Percentiles rank a stretch among this genome's conserved stretches.
Evolutionary conservation across 2,797 vertebrate species (phyloP).

Genomic region (Anolis apletophallus): DNA sequence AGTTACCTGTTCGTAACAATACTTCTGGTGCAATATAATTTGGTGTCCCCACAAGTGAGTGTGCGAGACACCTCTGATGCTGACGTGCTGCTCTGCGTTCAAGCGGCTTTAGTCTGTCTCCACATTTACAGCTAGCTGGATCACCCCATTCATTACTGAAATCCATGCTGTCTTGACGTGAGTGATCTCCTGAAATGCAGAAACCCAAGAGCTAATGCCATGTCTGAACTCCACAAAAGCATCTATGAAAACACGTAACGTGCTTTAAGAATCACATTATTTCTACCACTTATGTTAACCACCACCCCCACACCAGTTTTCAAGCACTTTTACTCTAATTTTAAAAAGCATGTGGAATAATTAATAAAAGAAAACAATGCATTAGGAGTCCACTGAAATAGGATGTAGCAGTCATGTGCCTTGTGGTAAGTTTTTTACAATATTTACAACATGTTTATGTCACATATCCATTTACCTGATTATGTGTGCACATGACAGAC

Average conservation of each 20-base stretch:
- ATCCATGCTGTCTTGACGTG: slow-evolving; percentile 98
- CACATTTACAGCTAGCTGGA: slow-evolving; percentile 90
- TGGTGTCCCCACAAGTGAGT: slow-evolving; percentile 96
- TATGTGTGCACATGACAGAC: not conserved
- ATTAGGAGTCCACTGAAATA: not conserved
- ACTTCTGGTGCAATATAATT: slow-evolving; percentile 98
- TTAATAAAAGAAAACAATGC: not conserved
- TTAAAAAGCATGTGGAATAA: not conserved
- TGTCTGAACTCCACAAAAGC: fast-evolving
- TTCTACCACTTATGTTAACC: not conserved
- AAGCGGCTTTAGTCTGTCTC: slow-evolving; percentile 92
- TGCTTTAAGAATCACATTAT: not conserved
- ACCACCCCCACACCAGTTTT: not conserved
- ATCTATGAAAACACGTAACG: not conserved
- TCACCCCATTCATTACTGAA: slow-evolving; percentile 99
- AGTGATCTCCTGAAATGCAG: slow-evolving; percentile 87
- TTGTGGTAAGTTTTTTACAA: not conserved
- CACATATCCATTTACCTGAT: not conserved
- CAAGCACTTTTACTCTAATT: not conserved
- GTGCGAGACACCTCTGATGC: slow-evolving; percentile 95
- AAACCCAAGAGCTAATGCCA: not conserved
- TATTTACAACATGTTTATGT: not conserved
- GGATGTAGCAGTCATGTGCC: too few species aligned
- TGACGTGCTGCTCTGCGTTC: slow-evolving; percentile 93
- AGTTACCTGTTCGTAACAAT: slow-evolving; percentile 89